Conservation (phyloP, 2,888 invertebrate species). For the Lochmaea crataegi region DNA sequence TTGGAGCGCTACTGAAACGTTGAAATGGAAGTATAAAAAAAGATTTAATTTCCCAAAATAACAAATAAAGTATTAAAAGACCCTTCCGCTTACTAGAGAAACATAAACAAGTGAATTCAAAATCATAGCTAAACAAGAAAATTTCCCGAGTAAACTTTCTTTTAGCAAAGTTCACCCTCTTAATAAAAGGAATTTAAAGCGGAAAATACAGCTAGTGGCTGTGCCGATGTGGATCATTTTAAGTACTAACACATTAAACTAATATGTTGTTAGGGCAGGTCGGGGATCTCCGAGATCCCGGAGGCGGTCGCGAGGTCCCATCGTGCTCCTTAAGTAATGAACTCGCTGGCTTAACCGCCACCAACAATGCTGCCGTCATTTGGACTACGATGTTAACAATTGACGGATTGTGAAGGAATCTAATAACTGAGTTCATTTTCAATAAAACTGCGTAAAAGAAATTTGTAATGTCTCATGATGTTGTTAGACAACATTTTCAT, state of each 20-base stretch:
- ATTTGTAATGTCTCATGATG: too few relatives aligned
- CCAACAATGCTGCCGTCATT: slow-evolving; percentile 9
- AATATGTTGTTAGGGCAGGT: slow-evolving; percentile 62
- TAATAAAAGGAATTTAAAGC: slow-evolving; percentile 44
- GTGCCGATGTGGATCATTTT: slow-evolving; percentile 49
- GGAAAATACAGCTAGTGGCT: slow-evolving; percentile 43
- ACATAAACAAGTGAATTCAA: slow-evolving; percentile 19
- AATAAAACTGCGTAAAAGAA: too few relatives aligned
- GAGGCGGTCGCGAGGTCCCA: slow-evolving; percentile 57
- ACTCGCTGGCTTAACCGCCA: slow-evolving; percentile 47
- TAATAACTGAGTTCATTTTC: too few relatives aligned
- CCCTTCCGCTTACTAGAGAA: not conserved
- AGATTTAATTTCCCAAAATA: too few relatives aligned
- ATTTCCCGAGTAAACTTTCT: slow-evolving; percentile 51
- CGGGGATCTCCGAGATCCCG: slow-evolving; percentile 53
- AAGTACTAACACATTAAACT: slow-evolving; percentile 60
- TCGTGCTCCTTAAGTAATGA: slow-evolving; percentile 62
- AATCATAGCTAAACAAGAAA: slow-evolving; percentile 39
- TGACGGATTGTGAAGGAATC: not conserved
- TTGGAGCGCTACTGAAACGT: too few relatives aligned
- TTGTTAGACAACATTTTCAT: too few relatives aligned
- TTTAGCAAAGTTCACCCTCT: slow-evolving; percentile 39
- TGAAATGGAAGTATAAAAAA: too few relatives aligned
- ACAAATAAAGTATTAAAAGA: not conserved
- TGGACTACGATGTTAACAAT: slow-evolving; percentile 21